These are phyloP conservation scores for Pyrrhopygopsis socrates DNA, from an alignment of 2,888 invertebrate genomes.

Conservation along the genomic window DNA sequence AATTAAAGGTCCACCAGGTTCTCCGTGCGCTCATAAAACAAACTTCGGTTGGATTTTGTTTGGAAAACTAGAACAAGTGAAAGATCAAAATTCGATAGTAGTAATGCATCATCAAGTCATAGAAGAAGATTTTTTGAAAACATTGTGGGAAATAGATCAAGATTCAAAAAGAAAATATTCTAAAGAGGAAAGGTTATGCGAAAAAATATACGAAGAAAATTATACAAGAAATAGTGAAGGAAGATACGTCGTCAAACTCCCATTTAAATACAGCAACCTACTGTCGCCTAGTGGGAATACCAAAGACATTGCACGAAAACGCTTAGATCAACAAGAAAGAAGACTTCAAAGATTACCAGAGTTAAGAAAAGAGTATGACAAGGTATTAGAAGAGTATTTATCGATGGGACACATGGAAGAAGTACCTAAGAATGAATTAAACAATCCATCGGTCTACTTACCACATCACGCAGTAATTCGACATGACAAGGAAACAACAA, in stretches of 20 bases:
- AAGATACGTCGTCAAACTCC: slow-evolving; percentile 78
- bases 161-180: slow-evolving; percentile 66
- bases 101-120: slow-evolving; percentile 74
- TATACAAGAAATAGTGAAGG: slow-evolving; percentile 65
- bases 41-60: slow-evolving; percentile 78
- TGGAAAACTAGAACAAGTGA: slow-evolving; percentile 51
- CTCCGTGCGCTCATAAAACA: slow-evolving; percentile 79
- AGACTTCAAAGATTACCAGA: slow-evolving; percentile 60
- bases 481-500: slow-evolving; percentile 76
- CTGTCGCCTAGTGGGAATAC: slow-evolving; percentile 63
- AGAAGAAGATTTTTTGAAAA: slow-evolving; percentile 62
- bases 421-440: slow-evolving; percentile 67
- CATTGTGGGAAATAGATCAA: slow-evolving; percentile 70
- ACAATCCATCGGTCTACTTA: slow-evolving; percentile 76
- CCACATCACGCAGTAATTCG: slow-evolving; percentile 85
- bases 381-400: slow-evolving; percentile 79
- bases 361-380: slow-evolving; percentile 64
- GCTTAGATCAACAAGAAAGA: slow-evolving; percentile 70
- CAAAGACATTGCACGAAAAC: slow-evolving; percentile 75
- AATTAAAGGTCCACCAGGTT: slow-evolving; percentile 76
- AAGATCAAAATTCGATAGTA: slow-evolving; percentile 30
- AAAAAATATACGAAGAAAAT: slow-evolving; percentile 73
- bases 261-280: slow-evolving; percentile 64
- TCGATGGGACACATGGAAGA: slow-evolving; percentile 77
- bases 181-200: slow-evolving; percentile 76